Evolutionary conservation across 2,888 invertebrate species (phyloP).

Genomic region (Lucinisca nassula): DNA sequence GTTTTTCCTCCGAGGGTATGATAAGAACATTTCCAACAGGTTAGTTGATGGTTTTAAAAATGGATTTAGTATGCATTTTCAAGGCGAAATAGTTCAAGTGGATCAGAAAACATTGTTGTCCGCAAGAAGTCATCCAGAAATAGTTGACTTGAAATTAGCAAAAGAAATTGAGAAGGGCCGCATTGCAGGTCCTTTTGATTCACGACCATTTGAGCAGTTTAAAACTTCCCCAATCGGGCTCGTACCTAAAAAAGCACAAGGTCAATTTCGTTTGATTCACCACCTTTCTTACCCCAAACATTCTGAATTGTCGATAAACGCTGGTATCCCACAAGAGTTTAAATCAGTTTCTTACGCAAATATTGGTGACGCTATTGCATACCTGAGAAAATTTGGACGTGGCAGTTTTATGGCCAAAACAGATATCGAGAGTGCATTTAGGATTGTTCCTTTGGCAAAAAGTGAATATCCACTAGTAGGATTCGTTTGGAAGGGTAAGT

Average conservation of each 20-base stretch:
- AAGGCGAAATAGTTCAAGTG: neutral
- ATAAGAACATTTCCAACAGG: neutral
- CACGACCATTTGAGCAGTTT: neutral
- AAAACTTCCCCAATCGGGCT: constrained; percentile 17
- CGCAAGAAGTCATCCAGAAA: neutral
- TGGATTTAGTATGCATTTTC: neutral
- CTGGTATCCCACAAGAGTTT: neutral
- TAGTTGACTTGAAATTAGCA: neutral
- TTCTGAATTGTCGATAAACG: neutral
- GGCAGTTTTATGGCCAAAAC: constrained; percentile 30
- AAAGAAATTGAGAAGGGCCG: neutral
- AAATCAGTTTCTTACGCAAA: constrained; percentile 12
- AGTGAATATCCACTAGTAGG: constrained; percentile 17
- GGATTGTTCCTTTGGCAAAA: constrained; percentile 16
- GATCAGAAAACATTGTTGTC: neutral
- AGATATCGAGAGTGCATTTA: constrained; percentile 37
- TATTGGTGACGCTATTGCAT: neutral
- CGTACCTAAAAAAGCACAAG: constrained; percentile 8
- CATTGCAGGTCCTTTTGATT: neutral
- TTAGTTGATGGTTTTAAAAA: neutral
- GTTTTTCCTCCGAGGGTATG: neutral
- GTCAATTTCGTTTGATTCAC: constrained; percentile 19
- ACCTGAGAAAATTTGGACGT: neutral
- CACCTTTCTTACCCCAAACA: constrained; percentile 26
- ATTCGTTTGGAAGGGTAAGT: constrained; percentile 19